Evolutionary conservation across 2,113 vertebrate species (phyloP).

Genomic region (Halcyon malimbica): DNA sequence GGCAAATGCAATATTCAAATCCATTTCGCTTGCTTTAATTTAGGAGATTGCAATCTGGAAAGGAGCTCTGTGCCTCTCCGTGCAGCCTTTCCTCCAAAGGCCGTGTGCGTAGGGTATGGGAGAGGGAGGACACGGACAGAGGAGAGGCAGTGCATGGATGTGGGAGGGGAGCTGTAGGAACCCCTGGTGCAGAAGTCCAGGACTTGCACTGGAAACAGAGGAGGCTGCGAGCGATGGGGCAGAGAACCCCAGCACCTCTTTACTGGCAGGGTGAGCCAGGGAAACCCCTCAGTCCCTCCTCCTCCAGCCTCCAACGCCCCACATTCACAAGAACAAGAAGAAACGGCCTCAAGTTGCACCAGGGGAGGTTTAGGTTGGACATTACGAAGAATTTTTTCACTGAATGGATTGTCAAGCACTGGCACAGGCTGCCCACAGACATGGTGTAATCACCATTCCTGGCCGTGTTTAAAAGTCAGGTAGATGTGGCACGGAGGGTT

Average conservation of each 20-base stretch:
- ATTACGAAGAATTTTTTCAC: no score
- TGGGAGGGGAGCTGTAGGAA: not conserved
- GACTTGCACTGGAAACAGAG: not conserved
- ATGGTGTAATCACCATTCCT: no score
- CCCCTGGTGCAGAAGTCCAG: not conserved
- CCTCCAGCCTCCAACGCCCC: not conserved
- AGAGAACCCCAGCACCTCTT: not conserved
- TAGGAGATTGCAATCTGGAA: not conserved
- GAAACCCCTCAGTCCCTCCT: not conserved
- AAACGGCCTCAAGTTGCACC: no score
- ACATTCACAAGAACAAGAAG: not conserved
- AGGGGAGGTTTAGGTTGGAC: no score
- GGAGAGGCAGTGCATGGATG: not conserved
- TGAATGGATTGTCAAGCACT: no score
- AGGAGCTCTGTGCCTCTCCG: not conserved
- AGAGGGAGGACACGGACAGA: not conserved
- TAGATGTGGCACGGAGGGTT: no score
- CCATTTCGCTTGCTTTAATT: not conserved
- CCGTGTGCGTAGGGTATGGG: accelerated
- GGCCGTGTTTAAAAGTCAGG: no score
- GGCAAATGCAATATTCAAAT: constrained; percentile 37
- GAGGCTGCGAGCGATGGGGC: not conserved
- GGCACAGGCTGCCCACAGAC: no score
- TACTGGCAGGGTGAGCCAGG: not conserved
- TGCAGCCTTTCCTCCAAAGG: not conserved